Conservation (phyloP, 2,797 vertebrate species). For the Numenius phaeopus region DNA sequence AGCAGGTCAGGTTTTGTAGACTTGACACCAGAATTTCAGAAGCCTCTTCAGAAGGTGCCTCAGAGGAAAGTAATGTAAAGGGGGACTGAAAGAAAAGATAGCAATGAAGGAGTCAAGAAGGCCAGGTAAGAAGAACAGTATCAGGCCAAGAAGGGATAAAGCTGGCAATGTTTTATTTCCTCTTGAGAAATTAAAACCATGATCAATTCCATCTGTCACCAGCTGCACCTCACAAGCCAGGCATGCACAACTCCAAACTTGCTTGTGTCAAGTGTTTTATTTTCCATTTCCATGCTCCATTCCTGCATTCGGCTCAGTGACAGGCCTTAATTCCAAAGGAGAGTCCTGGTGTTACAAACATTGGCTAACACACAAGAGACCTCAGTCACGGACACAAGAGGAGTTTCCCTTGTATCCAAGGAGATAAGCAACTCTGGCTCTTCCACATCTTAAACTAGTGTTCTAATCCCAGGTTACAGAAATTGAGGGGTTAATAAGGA, state of each 20-base stretch:
- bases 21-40: neutral
- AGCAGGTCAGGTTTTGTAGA: neutral
- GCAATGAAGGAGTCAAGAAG: neutral
- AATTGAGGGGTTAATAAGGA: neutral
- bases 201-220: neutral
- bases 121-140: neutral
- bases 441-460: neutral
- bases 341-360: neutral
- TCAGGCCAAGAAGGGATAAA: neutral
- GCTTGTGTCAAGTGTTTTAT: neutral
- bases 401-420: neutral
- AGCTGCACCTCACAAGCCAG: neutral
- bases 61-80: neutral
- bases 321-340: neutral
- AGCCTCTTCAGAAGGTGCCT: neutral
- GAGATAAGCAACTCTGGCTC: neutral
- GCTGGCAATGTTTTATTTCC: neutral
- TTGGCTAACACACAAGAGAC: accelerated
- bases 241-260: neutral
- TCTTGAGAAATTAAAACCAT: neutral
- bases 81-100: neutral
- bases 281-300: neutral
- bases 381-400: neutral
- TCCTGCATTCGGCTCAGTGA: neutral
- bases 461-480: neutral